Conservation (phyloP, 2,888 invertebrate genomes). For the Rugalucina vietnamica region DNA sequence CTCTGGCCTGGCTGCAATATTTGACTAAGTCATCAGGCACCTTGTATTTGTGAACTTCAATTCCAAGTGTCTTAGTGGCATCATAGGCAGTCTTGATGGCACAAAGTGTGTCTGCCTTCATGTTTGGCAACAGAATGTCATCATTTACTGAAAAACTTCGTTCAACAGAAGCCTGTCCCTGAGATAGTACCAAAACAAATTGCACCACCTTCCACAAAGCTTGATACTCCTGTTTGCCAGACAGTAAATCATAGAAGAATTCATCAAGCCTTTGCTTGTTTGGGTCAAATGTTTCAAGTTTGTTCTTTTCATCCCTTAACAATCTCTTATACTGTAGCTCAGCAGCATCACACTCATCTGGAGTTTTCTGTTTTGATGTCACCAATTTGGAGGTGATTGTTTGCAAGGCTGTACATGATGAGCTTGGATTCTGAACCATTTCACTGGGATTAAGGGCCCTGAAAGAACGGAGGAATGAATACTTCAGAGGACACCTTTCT, state of each 20-base stretch:
- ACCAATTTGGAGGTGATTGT: background rate
- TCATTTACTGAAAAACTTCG: background rate
- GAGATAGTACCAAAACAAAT: background rate
- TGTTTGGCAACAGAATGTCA: background rate
- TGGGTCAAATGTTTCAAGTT: background rate
- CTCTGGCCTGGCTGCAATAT: conserved; percentile 1
- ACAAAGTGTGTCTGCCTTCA: background rate
- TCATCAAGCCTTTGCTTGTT: background rate
- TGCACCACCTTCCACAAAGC: background rate
- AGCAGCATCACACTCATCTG: conserved; percentile 11
- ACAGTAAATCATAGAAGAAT: conserved; percentile 3
- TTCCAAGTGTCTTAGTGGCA: background rate
- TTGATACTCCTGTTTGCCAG: background rate
- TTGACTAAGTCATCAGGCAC: background rate
- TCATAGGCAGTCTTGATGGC: background rate
- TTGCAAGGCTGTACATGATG: conserved; percentile 5
- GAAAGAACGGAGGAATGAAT: background rate
- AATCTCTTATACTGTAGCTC: conserved; percentile 1
- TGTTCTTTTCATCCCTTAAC: background rate
- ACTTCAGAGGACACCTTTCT: conserved; percentile 5
- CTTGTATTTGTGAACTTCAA: background rate
- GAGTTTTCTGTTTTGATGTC: background rate
- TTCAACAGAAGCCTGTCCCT: conserved; percentile 8
- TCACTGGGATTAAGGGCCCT: background rate
- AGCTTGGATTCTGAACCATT: background rate